Evolutionary conservation across 2,888 invertebrate species (phyloP).

Genomic region (Lochmaea capreae): DNA sequence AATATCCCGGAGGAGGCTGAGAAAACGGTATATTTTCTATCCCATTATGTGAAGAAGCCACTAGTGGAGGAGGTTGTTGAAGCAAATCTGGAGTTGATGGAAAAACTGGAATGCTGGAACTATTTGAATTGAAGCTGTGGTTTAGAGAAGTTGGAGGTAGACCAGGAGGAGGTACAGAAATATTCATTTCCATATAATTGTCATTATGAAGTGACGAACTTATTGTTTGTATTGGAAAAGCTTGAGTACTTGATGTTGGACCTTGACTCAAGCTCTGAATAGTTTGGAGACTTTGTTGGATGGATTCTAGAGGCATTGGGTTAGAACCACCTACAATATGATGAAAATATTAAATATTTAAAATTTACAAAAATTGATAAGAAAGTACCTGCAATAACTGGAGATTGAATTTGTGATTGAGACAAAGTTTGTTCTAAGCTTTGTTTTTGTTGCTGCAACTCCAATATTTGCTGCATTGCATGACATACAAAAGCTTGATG

Average conservation of each 20-base stretch:
- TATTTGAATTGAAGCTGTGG: slow-evolving; percentile 45
- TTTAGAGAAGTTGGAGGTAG: slow-evolving; percentile 48
- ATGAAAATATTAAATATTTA: background rate
- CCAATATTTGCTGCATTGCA: slow-evolving; percentile 88
- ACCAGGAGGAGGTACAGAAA: slow-evolving; percentile 62
- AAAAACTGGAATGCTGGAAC: slow-evolving; percentile 50
- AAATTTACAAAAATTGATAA: background rate
- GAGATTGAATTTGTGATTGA: slow-evolving; percentile 13
- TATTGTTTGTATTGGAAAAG: slow-evolving; percentile 48
- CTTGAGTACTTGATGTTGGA: slow-evolving; percentile 38
- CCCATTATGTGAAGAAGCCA: slow-evolving; percentile 48
- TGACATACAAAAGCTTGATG: slow-evolving; percentile 96
- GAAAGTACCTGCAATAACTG: slow-evolving; percentile 9
- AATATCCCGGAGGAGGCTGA: slow-evolving; percentile 71
- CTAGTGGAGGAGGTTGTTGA: slow-evolving; percentile 48
- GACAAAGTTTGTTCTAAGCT: slow-evolving; percentile 60
- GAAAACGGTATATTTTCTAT: slow-evolving; percentile 63
- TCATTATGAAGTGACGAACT: slow-evolving; percentile 49
- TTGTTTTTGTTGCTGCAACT: slow-evolving; percentile 79
- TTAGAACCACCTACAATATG: slow-evolving; percentile 35
- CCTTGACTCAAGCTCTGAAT: slow-evolving; percentile 53
- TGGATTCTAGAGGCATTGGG: slow-evolving; percentile 58
- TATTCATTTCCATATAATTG: slow-evolving; percentile 58
- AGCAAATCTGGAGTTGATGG: slow-evolving; percentile 47
- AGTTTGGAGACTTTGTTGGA: slow-evolving; percentile 57